These are phyloP conservation scores for Exephanes ischioxanthus DNA, from an alignment of 2,888 invertebrate species.

Conservation along the genomic window DNA sequence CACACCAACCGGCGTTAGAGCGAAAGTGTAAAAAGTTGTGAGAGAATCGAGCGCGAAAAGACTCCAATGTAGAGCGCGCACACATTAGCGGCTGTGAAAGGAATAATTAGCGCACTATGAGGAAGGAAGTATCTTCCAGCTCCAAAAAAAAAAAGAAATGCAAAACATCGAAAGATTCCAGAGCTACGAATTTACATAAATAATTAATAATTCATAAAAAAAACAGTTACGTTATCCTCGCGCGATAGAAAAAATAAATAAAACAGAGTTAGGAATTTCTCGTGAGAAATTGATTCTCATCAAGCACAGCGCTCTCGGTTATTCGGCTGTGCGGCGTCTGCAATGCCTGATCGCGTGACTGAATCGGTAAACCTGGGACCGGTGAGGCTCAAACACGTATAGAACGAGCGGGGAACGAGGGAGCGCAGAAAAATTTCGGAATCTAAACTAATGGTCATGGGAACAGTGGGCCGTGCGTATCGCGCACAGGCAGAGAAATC, in stretches of 20 bases:
- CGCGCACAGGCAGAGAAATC: slow-evolving; percentile 1
- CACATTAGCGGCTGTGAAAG: neutral
- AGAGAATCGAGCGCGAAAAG: slow-evolving; percentile 21
- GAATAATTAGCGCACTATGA: slow-evolving; percentile 45
- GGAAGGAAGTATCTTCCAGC: slow-evolving; percentile 46
- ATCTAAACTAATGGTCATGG: slow-evolving; percentile 39
- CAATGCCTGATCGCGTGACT: slow-evolving; percentile 40
- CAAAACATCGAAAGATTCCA: neutral
- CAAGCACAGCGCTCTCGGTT: neutral
- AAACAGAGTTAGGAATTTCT: slow-evolving; percentile 1
- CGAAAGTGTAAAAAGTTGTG: slow-evolving; percentile 50
- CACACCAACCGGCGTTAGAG: neutral
- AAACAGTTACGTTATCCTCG: neutral
- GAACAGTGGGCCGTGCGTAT: slow-evolving; percentile 29
- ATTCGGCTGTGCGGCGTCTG: neutral
- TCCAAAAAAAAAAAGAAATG: neutral
- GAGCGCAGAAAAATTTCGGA: slow-evolving; percentile 44
- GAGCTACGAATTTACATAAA: neutral
- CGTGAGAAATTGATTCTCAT: slow-evolving; percentile 53
- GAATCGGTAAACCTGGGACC: slow-evolving; percentile 1
- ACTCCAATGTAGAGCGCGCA: slow-evolving; percentile 9
- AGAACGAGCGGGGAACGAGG: neutral
- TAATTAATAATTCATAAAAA: slow-evolving; percentile 5
- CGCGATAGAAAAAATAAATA: neutral
- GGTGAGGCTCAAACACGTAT: neutral